phyloP scores from a whole-genome alignment of 2,113 vertebrate species.

The Falcunculus frontatus region DNA sequence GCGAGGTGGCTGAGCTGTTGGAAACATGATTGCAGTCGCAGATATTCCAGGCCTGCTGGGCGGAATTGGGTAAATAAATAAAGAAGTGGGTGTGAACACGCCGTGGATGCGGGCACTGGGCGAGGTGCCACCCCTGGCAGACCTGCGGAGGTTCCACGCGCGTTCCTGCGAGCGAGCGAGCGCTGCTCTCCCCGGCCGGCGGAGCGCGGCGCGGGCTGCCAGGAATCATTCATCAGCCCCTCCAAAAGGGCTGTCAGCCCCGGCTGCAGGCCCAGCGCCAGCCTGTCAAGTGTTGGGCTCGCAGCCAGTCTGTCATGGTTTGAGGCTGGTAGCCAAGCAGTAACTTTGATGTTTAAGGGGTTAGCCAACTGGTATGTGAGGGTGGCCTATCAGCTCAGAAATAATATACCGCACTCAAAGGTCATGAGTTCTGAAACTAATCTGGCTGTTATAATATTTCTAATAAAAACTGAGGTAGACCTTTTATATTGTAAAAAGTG shows the following conservation, averaged over 20 bases:
- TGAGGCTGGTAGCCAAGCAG: constrained; percentile 87
- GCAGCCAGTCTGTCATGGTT: constrained; percentile 91
- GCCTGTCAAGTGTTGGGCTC: constrained; percentile 84
- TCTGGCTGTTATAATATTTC: constrained; percentile 68
- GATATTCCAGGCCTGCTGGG: not conserved
- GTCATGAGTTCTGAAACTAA: constrained; percentile 78
- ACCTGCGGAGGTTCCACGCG: not conserved
- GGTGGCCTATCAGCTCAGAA: constrained; percentile 85
- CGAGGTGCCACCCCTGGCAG: not conserved
- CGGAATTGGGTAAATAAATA: not conserved
- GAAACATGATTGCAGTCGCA: not conserved
- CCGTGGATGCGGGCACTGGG: not conserved
- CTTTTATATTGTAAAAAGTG: constrained; percentile 71
- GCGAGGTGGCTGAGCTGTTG: not conserved
- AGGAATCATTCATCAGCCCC: constrained; percentile 86
- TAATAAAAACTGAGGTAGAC: constrained; percentile 75
- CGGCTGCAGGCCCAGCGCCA: constrained; percentile 83
- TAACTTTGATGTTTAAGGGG: constrained; percentile 90
- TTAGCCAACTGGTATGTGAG: constrained; percentile 88
- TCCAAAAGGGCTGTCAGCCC: constrained; percentile 83
- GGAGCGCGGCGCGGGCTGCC: constrained; percentile 71
- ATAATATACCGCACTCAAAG: constrained; percentile 77
- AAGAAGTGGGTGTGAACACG: not conserved
- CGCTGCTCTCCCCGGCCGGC: constrained; percentile 54
- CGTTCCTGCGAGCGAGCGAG: constrained; percentile 49